Evolutionary conservation across 92 coral and sea anemone genomes (phyloP), one percentile per base, ranked within the genome.

Genomic region (Palythoa heliodiscus): DNA sequence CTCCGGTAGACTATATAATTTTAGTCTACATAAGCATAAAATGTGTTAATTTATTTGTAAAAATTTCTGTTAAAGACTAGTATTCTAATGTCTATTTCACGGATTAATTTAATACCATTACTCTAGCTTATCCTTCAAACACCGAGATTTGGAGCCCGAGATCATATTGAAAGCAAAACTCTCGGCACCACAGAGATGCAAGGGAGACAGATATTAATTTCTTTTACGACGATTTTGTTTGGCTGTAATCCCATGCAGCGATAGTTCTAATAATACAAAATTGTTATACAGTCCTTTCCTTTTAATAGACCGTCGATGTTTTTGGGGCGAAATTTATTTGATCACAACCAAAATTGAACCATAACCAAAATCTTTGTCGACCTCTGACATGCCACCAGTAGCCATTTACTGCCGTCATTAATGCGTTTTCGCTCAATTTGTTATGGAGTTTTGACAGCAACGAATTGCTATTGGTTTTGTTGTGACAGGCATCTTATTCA

Each of bases 381-480:
- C 69, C 69, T 63, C 29, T 63, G 69, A 63, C 69, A n/a, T 9
- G 29, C 69, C 69, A 63, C 69, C 69, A 63, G 69, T 63, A 63
- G 22, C 2, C 25, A 24, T n/a, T 1, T n/a, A 3, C 64, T 58
- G 64, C 23, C 69, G 69, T 63, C 69, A 63, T 63, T 63, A 19
- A 63, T 20, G 25, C 25, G 69, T 63, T 63, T 63, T n/a, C 25
- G 11, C 69, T 5, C 22, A 63, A 11, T 63, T 63, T n/a, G 29
- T 23, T 20, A 5, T n/a, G 1, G 22, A 63, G 23, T 19, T 63
- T 63, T 19, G 25, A 63, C 69, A 63, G 23, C 22, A 10, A 63
- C 9, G 69, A 63, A 63, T 9, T 63, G 20, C 10, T 63, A 63
- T 63, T 63, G 69, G 69, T n/a, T 63, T 60, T 63, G 69, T 5